Percentiles rank a stretch among this genome's conserved stretches.
These are phyloP conservation scores for Pandion haliaetus DNA, from an alignment of 2,113 vertebrate species.

Conservation along the genomic window DNA sequence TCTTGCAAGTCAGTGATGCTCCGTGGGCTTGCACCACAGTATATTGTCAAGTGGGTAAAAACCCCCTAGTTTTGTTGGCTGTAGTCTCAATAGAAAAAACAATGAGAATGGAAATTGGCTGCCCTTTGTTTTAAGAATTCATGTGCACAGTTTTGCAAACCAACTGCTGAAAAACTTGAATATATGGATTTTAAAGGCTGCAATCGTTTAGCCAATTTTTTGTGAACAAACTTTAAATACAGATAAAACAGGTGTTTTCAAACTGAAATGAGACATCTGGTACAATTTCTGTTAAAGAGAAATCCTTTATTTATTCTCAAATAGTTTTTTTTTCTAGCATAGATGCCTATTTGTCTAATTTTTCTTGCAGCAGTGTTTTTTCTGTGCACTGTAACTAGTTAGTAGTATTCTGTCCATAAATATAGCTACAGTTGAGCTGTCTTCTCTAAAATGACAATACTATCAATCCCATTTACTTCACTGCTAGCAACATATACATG, in stretches of 20 bases:
- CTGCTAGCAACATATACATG: neutral
- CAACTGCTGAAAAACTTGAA: neutral
- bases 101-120: neutral
- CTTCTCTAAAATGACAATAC: neutral
- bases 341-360: neutral
- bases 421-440: neutral
- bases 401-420: neutral
- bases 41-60: neutral
- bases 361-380: neutral
- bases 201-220: neutral
- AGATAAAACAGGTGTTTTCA: neutral
- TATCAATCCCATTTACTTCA: constrained; percentile 31
- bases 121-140: neutral
- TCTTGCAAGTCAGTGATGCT: neutral
- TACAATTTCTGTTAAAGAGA: neutral
- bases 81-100: neutral
- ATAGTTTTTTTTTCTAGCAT: neutral
- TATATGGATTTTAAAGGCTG: neutral
- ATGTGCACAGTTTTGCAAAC: neutral
- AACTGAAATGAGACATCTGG: neutral
- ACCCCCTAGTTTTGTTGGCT: neutral
- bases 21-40: neutral
- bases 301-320: neutral
- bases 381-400: neutral
- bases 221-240: neutral